phyloP scores from a whole-genome alignment of 2,797 vertebrate species.

The Lagorchestes hirsutus region DNA sequence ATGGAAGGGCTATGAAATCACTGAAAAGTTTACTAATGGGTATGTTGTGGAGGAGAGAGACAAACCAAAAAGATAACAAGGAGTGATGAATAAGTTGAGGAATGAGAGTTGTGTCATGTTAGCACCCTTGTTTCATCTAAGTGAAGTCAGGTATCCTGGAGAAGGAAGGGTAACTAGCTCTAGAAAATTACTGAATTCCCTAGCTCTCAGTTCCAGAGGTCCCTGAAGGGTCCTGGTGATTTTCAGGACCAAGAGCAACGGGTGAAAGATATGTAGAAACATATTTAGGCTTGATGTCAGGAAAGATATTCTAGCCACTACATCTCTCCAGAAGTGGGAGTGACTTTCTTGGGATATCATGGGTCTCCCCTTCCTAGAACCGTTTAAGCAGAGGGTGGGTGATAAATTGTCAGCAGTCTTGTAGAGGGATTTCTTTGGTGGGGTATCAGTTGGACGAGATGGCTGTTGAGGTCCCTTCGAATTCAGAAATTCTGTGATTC shows the following conservation, averaged over 20 bases:
- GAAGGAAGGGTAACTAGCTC: conserved; percentile 68
- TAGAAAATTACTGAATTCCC: conserved; percentile 63
- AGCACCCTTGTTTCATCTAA: conserved; percentile 68
- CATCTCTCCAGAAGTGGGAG: background rate
- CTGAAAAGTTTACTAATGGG: conserved; percentile 84
- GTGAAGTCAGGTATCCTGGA: conserved; percentile 53
- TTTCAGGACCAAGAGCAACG: conserved; percentile 5
- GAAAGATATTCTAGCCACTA: background rate
- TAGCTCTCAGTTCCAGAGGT: conserved; percentile 38
- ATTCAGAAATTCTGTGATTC: background rate
- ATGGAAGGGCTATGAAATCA: conserved; percentile 74
- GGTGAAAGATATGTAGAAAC: background rate
- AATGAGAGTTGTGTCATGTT: conserved; percentile 60
- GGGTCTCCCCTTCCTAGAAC: background rate
- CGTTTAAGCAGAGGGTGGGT: background rate
- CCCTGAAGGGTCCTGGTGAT: conserved; percentile 27
- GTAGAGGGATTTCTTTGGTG: background rate
- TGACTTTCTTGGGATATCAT: background rate
- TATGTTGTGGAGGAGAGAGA: conserved; percentile 65
- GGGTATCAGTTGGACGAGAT: background rate
- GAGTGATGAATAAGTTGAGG: conserved; percentile 56
- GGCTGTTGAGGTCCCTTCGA: background rate
- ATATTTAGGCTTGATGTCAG: background rate
- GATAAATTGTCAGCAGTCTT: background rate
- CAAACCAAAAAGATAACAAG: conserved; percentile 75